Conservation (phyloP, 2,113 vertebrate genomes). For the Anhinga anhinga region DNA sequence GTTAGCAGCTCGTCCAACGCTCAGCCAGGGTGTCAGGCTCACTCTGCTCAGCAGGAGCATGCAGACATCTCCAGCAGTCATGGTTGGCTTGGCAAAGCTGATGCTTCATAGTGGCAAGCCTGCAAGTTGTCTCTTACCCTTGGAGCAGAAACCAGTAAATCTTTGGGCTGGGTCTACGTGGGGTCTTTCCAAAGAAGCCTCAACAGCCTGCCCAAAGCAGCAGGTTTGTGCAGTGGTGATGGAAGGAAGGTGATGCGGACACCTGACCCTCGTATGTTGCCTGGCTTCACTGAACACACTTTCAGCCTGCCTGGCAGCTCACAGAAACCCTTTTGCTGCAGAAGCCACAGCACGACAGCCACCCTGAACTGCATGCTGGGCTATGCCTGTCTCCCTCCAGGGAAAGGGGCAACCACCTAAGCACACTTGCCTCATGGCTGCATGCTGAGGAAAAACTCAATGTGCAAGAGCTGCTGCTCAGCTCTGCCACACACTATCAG, state of each 20-base stretch:
- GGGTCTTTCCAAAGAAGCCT: neutral
- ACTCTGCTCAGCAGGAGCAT: neutral
- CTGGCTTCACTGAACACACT: neutral
- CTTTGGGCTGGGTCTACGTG: neutral
- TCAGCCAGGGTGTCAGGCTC: neutral
- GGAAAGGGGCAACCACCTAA: neutral
- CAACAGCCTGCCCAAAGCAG: neutral
- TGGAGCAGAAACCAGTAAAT: neutral
- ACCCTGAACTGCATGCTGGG: neutral
- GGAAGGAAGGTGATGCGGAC: neutral
- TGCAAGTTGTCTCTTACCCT: neutral
- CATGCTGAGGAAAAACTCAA: neutral
- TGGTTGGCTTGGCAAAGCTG: neutral
- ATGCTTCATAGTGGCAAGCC: neutral
- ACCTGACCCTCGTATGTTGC: neutral
- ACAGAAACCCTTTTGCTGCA: neutral
- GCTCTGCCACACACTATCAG: neutral
- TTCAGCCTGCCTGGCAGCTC: neutral
- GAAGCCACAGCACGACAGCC: neutral
- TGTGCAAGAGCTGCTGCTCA: neutral
- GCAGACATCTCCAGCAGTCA: neutral
- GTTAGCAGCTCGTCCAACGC: neutral
- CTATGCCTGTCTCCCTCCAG: neutral
- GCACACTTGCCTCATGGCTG: neutral
- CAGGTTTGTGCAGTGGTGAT: neutral